These are phyloP conservation scores for Egretta garzetta DNA, from an alignment of 2,113 vertebrate genomes.

Conservation along the genomic window DNA sequence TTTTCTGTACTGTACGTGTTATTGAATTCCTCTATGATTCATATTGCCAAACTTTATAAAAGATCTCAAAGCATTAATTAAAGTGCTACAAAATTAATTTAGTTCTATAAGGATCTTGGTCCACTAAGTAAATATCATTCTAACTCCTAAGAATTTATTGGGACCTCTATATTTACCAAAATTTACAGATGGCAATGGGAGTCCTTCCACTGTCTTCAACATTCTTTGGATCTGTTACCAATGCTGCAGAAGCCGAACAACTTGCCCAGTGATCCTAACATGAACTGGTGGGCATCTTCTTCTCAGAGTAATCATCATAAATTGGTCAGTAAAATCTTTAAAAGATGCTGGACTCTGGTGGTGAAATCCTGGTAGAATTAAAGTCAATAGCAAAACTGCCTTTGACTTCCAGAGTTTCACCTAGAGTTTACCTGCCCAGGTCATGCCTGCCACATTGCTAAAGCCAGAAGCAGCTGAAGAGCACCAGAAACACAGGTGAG, in stretches of 20 bases:
- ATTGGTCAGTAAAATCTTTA: not conserved
- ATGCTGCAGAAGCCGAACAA: not conserved
- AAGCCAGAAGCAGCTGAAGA: not conserved
- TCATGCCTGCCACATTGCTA: not conserved
- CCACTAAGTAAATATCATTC: not conserved
- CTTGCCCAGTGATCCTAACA: not conserved
- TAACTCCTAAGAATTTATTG: not conserved
- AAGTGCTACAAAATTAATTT: not conserved
- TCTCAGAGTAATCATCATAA: not conserved
- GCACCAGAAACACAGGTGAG: not conserved
- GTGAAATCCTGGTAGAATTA: not conserved
- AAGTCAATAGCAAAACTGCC: not conserved
- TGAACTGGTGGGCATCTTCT: not conserved
- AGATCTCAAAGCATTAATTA: not conserved
- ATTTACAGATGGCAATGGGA: not conserved
- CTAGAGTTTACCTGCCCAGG: not conserved
- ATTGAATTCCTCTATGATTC: not conserved
- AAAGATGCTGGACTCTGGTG: not conserved
- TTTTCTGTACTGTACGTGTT: not conserved
- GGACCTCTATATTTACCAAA: not conserved
- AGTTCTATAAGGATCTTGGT: not conserved
- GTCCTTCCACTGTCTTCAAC: not conserved
- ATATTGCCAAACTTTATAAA: not conserved
- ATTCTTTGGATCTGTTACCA: not conserved
- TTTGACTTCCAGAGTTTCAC: not conserved